A percentile compares a stretch with the other conserved stretches of the same genome.
Conservation (phyloP, 2,797 vertebrate species). For the Smutsia gigantea region DNA sequence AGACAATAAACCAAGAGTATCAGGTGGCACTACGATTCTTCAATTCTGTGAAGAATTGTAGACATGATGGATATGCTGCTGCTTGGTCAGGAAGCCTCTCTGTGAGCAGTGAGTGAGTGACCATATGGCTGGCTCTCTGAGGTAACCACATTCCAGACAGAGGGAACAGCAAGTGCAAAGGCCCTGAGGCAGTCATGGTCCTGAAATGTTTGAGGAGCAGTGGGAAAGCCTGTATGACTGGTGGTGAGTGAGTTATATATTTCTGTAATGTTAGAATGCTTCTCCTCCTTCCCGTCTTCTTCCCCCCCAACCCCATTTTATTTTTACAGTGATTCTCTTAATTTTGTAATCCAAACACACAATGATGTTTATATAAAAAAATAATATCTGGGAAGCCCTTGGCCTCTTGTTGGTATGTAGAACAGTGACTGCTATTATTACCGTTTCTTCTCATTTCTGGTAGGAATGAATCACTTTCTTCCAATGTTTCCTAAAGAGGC, state of each 20-base stretch:
- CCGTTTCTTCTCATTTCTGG: not conserved
- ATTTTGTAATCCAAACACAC: slow-evolving; percentile 48
- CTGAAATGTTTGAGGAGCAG: not conserved
- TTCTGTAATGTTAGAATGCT: not conserved
- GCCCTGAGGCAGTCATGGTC: slow-evolving; percentile 10
- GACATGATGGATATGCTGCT: not conserved
- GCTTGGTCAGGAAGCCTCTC: not conserved
- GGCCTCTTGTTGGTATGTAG: not conserved
- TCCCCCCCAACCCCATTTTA: too few species aligned
- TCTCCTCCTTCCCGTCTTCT: not conserved
- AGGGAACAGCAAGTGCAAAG: not conserved
- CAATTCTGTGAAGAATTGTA: not conserved
- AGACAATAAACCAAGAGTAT: rapidly evolving
- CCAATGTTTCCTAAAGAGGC: slow-evolving; percentile 43
- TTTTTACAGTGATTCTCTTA: not conserved
- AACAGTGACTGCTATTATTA: not conserved
- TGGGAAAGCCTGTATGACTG: not conserved
- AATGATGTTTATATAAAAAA: slow-evolving; percentile 49
- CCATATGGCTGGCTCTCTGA: not conserved
- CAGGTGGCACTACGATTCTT: not conserved
- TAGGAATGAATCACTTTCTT: not conserved
- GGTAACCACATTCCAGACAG: not conserved
- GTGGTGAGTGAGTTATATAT: not conserved
- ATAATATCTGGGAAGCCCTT: slow-evolving; percentile 24
- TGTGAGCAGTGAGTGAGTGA: not conserved